These are phyloP conservation scores for Geophilus truncorum DNA, from an alignment of 2,888 invertebrate genomes.

Conservation along the genomic window DNA sequence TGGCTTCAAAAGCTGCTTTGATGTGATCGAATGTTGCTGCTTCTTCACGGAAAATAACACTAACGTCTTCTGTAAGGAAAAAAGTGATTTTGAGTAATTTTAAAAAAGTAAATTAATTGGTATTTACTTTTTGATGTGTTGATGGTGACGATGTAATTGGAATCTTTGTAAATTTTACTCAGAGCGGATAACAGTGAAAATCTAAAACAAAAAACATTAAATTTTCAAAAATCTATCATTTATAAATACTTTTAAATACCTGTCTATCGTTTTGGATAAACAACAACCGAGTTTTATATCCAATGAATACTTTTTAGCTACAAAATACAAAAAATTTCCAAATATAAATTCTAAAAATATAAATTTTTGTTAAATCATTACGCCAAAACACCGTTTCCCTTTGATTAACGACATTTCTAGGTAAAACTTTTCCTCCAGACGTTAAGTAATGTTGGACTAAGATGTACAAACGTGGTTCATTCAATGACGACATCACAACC, in stretches of 20 bases:
- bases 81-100: neutral
- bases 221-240: no score
- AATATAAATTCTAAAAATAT: neutral
- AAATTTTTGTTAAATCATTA: slow-evolving; percentile 34
- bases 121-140: neutral
- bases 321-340: neutral
- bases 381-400: slow-evolving; percentile 65
- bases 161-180: neutral
- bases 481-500: slow-evolving; percentile 72
- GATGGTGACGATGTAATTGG: neutral
- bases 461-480: slow-evolving; percentile 69
- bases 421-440: slow-evolving; percentile 56
- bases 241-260: neutral
- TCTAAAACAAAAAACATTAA: no score
- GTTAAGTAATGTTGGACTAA: slow-evolving; percentile 63
- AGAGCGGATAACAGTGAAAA: neutral
- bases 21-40: slow-evolving; percentile 57
- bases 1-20: slow-evolving; percentile 64
- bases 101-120: neutral
- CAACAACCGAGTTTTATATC: neutral
- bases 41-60: slow-evolving; percentile 56
- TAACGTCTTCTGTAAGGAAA: slow-evolving; percentile 53
- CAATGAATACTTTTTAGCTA: neutral
- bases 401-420: slow-evolving; percentile 63
- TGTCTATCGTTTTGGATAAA: neutral